Percentiles rank a stretch among this genome's conserved stretches.
phyloP scores from a whole-genome alignment of 92 coral and sea anemone species.

The Porites divaricata region DNA sequence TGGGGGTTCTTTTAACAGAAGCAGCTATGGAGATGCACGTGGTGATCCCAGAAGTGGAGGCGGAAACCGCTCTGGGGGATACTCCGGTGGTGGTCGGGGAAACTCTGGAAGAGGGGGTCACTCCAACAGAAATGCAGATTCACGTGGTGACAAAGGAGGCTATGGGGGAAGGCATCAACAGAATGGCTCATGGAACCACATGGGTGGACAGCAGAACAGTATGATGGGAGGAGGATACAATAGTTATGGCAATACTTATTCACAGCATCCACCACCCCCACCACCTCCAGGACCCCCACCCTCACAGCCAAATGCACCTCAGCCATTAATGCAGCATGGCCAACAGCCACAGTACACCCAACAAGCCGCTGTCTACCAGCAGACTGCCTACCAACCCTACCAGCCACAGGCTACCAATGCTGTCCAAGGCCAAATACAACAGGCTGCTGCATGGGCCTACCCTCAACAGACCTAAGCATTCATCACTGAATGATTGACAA shows the following conservation, averaged over 20 bases:
- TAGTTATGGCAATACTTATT: constrained; percentile 49
- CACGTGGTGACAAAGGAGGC: constrained; percentile 49
- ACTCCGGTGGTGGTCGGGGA: constrained; percentile 57
- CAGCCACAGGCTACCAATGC: constrained; percentile 40
- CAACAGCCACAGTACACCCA: constrained; percentile 53
- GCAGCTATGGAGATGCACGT: constrained; percentile 37
- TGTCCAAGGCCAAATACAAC: constrained; percentile 48
- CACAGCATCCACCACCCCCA: constrained; percentile 63
- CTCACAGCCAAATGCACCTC: constrained; percentile 75
- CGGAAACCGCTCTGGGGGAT: constrained; percentile 46
- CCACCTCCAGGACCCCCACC: constrained; percentile 86
- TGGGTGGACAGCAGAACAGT: constrained; percentile 28
- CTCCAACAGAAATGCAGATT: constrained; percentile 41
- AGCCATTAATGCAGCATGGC: constrained; percentile 49
- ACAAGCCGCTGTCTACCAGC: constrained; percentile 58
- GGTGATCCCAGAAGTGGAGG: constrained; percentile 57
- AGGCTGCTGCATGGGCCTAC: constrained; percentile 44
- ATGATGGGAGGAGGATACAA: constrained; percentile 61
- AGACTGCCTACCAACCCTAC: constrained; percentile 52
- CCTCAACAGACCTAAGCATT: constrained; percentile 1
- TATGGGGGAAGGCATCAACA: constrained; percentile 65
- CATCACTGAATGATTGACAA: not conserved
- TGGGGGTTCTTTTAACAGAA: constrained; percentile 34
- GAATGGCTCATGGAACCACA: constrained; percentile 53
- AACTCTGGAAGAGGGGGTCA: constrained; percentile 67